These are phyloP conservation scores for Pilophorus perplexus DNA, from an alignment of 2,888 invertebrate genomes.

Conservation along the genomic window DNA sequence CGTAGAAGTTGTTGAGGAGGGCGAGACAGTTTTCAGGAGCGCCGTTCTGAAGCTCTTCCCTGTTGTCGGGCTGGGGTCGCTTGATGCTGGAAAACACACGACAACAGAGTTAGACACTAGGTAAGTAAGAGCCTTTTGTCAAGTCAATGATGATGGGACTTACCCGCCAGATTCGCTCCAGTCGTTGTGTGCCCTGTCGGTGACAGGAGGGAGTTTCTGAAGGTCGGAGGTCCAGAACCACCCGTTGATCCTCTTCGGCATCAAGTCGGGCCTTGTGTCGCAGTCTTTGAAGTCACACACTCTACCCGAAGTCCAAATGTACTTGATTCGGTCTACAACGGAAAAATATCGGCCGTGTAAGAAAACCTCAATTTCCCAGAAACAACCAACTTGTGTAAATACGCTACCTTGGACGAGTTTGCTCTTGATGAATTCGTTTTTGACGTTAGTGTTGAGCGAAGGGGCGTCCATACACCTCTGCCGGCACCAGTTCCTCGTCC, in stretches of 20 bases:
- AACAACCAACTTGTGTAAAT: too few species aligned
- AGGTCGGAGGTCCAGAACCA: slow-evolving; percentile 92
- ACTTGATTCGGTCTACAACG: slow-evolving; percentile 65
- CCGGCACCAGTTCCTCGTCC: slow-evolving; percentile 80
- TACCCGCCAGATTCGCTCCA: slow-evolving; percentile 82
- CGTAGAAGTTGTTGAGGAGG: slow-evolving; percentile 84
- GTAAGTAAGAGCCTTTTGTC: too few species aligned
- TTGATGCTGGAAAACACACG: slow-evolving; percentile 63
- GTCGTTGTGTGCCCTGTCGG: slow-evolving; percentile 77
- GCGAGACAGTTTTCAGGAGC: slow-evolving; percentile 83
- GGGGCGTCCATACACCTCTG: slow-evolving; percentile 88
- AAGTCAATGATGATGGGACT: slow-evolving; percentile 46
- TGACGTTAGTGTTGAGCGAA: slow-evolving; percentile 78
- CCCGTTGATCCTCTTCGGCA: slow-evolving; percentile 76
- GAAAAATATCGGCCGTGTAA: too few species aligned
- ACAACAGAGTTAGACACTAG: too few species aligned
- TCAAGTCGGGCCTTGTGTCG: slow-evolving; percentile 72
- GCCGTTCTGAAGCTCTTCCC: slow-evolving; percentile 70
- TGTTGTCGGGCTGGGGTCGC: slow-evolving; percentile 83
- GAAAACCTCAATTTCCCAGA: too few species aligned
- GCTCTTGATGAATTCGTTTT: slow-evolving; percentile 83
- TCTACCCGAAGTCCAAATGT: slow-evolving; percentile 89
- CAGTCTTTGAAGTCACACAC: slow-evolving; percentile 88
- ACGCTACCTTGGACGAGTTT: slow-evolving; percentile 76
- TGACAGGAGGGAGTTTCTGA: slow-evolving; percentile 80